phyloP scores from a whole-genome alignment of 2,888 invertebrate species.

The Drosophila mercatorum region DNA sequence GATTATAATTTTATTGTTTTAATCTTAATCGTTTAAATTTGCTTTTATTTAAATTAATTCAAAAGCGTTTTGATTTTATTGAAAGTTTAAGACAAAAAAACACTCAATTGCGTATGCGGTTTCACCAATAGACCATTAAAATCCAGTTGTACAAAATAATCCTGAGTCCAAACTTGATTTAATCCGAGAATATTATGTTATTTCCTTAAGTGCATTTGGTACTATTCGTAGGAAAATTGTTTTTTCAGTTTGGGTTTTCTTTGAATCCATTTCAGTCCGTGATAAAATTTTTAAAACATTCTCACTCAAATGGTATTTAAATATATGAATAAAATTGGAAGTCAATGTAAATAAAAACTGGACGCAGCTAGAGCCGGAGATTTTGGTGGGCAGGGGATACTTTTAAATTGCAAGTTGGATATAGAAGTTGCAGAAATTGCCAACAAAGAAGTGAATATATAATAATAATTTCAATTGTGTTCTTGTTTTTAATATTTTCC shows the following conservation, averaged over 20 bases:
- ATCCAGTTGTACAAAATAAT: not conserved
- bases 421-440: not conserved
- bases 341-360: slow-evolving; percentile 27
- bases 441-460: not conserved
- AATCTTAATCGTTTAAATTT: slow-evolving; percentile 49
- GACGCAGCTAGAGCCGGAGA: slow-evolving; percentile 47
- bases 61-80: slow-evolving; percentile 26
- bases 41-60: slow-evolving; percentile 26
- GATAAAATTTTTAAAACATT: slow-evolving; percentile 4
- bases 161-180: slow-evolving; percentile 9
- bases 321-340: slow-evolving; percentile 3
- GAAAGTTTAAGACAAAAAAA: slow-evolving; percentile 3
- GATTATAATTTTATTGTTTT: slow-evolving; percentile 73
- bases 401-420: not conserved
- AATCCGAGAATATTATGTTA: not conserved
- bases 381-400: slow-evolving; percentile 14
- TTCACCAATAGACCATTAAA: slow-evolving; percentile 4
- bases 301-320: slow-evolving; percentile 9
- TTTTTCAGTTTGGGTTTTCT: not conserved
- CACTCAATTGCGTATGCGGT: slow-evolving; percentile 25
- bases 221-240: not conserved
- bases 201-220: not conserved
- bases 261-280: slow-evolving; percentile 3
- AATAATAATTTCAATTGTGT: slow-evolving; percentile 6
- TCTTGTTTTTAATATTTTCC: slow-evolving; percentile 45